Evolutionary conservation across 1,140 invertebrate species (phyloP), one percentile per base, ranked within the genome.

Genomic region (Diprion similis): DNA sequence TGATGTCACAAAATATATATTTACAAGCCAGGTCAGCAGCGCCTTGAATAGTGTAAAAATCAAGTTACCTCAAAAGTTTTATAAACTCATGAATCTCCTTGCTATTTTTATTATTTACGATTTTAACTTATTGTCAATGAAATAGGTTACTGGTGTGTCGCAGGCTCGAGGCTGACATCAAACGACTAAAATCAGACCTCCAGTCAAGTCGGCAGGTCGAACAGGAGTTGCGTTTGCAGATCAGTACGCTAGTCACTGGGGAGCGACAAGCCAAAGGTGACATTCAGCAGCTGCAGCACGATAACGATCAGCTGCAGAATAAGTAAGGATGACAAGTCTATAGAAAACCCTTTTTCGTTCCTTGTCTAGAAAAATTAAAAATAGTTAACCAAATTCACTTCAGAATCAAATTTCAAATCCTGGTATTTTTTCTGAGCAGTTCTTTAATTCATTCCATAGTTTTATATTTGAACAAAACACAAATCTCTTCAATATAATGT

Each of bases 201-300:
- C 92, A 93, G 78, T 89, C 90, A 47, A 93, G 92, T 84, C 91
- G 94, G 83, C 94, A 95, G 84, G 89, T 91, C 78, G 96, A 98
- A 86, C 94, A 95, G 84, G 96, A 98, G 75, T 88, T 97, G 74
- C 89, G 94, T 79, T 91, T 93, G 83, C 96, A 97, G 88, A 91
- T 97, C 71, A 92, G 90, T 83, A 89, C 86, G 75, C 83, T 93
- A 24, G 71, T 86, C 47, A 84, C 71, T 70, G 91, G 90, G 72
- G 95, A 97, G 81, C 92, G 94, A 78, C 91, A 92, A 81, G 89
- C 92, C 47, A 93, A 93, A 82, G 90, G 91, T 73, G 95, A 97
- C 81, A 88, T 96, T 79, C 89, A 92, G 74, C 92, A 94, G 78
- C 89, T 96, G 66, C 93, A 95, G 77, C 92, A 95, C 81, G 94